Conservation (phyloP, 1,140 invertebrate genomes). For the Ctenoplectra terminalis region DNA sequence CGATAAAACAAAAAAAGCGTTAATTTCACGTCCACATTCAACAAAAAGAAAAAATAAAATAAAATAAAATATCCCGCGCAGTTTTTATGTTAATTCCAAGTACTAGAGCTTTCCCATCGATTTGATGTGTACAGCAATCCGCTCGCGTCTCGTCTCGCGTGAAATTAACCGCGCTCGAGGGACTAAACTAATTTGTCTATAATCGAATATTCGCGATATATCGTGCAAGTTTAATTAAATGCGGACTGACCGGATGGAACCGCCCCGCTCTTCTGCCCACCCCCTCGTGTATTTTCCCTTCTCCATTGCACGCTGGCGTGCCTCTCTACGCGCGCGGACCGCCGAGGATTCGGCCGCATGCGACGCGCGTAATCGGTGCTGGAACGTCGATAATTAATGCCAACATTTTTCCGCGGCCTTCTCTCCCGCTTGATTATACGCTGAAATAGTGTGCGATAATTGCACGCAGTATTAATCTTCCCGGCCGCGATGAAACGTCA, state of each 20-base stretch:
- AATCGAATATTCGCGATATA: slow-evolving; percentile 73
- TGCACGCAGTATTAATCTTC: slow-evolving; percentile 15
- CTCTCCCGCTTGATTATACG: slow-evolving; percentile 27
- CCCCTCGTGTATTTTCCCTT: slow-evolving; percentile 40
- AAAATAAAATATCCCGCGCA: background rate
- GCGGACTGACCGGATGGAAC: slow-evolving; percentile 66
- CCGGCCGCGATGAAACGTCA: slow-evolving; percentile 15
- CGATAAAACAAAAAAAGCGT: no score
- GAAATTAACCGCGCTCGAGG: slow-evolving; percentile 70
- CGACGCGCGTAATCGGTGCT: slow-evolving; percentile 46
- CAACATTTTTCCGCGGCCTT: slow-evolving; percentile 48
- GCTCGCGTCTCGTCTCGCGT: slow-evolving; percentile 66
- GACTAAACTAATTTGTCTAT: slow-evolving; percentile 73
- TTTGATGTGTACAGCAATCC: slow-evolving; percentile 54
- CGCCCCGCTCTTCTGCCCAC: background rate
- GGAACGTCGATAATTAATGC: slow-evolving; percentile 63
- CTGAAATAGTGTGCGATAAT: slow-evolving; percentile 41
- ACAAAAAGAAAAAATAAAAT: background rate
- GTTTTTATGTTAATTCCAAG: background rate
- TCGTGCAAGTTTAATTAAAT: slow-evolving; percentile 74
- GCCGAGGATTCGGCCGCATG: slow-evolving; percentile 11
- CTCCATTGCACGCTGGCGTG: background rate
- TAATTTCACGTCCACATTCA: background rate
- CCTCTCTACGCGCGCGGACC: background rate
- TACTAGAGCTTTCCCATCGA: slow-evolving; percentile 32